Evolutionary conservation across 35 echinoderm and acorn worm species (phyloP).

Genomic region (Amphiura filiformis): DNA sequence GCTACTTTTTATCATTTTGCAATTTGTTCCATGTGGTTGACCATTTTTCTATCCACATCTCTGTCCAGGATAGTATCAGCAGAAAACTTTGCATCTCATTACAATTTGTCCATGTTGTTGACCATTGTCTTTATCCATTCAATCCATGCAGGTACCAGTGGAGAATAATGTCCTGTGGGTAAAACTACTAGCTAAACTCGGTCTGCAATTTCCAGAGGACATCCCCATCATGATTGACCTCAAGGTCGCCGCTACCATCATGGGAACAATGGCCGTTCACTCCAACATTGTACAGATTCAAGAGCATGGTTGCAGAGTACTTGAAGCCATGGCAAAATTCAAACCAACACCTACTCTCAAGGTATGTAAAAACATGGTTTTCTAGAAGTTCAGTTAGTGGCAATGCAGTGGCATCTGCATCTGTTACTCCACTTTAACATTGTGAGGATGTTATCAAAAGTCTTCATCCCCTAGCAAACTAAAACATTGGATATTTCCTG

Average conservation of each 20-base stretch:
- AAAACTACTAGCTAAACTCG: slow-evolving; percentile 65
- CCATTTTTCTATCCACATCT: too few relatives aligned
- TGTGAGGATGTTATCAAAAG: too few relatives aligned
- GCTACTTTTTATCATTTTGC: too few relatives aligned
- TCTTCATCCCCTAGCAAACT: too few relatives aligned
- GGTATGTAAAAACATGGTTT: slow-evolving; percentile 54
- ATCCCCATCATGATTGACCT: slow-evolving; percentile 53
- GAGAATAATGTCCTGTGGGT: slow-evolving; percentile 87
- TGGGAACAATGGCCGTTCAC: slow-evolving; percentile 94
- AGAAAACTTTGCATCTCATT: too few relatives aligned
- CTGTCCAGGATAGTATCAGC: too few relatives aligned
- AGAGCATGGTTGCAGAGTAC: slow-evolving; percentile 68
- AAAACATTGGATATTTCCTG: too few relatives aligned
- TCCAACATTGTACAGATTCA: slow-evolving; percentile 58
- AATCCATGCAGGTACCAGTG: slow-evolving; percentile 81
- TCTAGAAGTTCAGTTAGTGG: not conserved
- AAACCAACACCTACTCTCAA: slow-evolving; percentile 74
- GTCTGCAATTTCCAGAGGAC: slow-evolving; percentile 36
- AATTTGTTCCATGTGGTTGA: too few relatives aligned
- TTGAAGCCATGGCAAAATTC: slow-evolving; percentile 63
- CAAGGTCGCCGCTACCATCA: slow-evolving; percentile 83
- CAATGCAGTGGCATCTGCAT: too few relatives aligned
- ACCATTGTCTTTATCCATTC: too few relatives aligned
- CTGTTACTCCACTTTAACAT: too few relatives aligned
- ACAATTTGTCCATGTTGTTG: too few relatives aligned